phyloP scores from a whole-genome alignment of 2,888 invertebrate species.

The Syrphus vitripennis region DNA sequence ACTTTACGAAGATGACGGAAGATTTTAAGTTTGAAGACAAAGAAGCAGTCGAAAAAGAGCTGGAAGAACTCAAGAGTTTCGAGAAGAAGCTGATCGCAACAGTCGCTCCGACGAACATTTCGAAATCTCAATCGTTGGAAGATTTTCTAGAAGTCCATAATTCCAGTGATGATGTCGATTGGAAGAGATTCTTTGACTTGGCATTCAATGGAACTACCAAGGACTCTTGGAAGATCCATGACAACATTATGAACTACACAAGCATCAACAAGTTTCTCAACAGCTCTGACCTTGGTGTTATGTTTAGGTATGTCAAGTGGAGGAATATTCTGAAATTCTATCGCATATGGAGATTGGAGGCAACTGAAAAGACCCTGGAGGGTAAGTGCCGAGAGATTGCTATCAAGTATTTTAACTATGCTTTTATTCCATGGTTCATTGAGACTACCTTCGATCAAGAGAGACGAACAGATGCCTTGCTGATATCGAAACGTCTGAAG shows the following conservation, averaged over 20 bases:
- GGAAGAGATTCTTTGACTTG: slow-evolving; percentile 75
- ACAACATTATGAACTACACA: slow-evolving; percentile 73
- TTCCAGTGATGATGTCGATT: slow-evolving; percentile 76
- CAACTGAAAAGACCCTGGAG: slow-evolving; percentile 64
- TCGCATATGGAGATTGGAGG: slow-evolving; percentile 74
- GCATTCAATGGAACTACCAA: slow-evolving; percentile 76
- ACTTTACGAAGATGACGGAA: slow-evolving; percentile 74
- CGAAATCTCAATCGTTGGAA: slow-evolving; percentile 71
- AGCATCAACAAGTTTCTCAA: slow-evolving; percentile 74
- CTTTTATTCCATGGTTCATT: slow-evolving; percentile 78
- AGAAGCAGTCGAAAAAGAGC: slow-evolving; percentile 49
- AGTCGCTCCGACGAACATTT: slow-evolving; percentile 68
- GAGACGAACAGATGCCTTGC: slow-evolving; percentile 75
- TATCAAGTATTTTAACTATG: slow-evolving; percentile 75
- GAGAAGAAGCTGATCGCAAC: slow-evolving; percentile 75
- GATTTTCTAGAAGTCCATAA: slow-evolving; percentile 75
- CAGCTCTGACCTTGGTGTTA: slow-evolving; percentile 46
- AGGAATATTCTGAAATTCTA: slow-evolving; percentile 76
- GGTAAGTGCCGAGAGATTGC: slow-evolving; percentile 75
- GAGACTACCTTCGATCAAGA: slow-evolving; percentile 75
- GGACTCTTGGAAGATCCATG: slow-evolving; percentile 74
- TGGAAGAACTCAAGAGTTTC: slow-evolving; percentile 72
- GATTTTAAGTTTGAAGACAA: slow-evolving; percentile 73
- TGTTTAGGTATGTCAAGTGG: slow-evolving; percentile 75
- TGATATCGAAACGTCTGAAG: slow-evolving; percentile 74